Evolutionary conservation across 1,140 invertebrate species (phyloP).

Genomic region (Orius laevigatus): DNA sequence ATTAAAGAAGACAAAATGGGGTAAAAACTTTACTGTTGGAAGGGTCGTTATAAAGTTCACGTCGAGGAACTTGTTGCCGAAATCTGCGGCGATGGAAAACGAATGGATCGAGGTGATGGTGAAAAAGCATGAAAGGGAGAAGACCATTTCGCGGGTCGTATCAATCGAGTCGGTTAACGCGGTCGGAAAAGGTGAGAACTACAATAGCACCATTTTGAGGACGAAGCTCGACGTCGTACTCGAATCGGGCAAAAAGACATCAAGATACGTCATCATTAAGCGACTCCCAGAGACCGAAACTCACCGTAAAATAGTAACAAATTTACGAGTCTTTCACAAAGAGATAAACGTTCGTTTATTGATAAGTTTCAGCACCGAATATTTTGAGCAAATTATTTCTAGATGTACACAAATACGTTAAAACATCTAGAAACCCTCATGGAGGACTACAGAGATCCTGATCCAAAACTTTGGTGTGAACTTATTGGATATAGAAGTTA

Average conservation of each 20-base stretch:
- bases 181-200: slow-evolving; percentile 2
- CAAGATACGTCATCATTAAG: slow-evolving; percentile 1
- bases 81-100: not conserved
- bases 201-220: not conserved
- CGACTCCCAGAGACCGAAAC: not conserved
- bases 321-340: not conserved
- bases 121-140: not conserved
- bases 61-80: too few relatives aligned
- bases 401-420: not conserved
- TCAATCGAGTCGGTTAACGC: not conserved
- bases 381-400: not conserved
- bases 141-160: not conserved
- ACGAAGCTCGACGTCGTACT: not conserved
- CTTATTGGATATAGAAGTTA: slow-evolving; percentile 1
- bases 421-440: not conserved
- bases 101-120: slow-evolving; percentile 1
- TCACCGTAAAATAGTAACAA: not conserved
- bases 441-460: not conserved
- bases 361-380: too few relatives aligned
- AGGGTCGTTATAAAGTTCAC: too few relatives aligned
- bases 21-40: too few relatives aligned
- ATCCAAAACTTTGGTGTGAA: not conserved
- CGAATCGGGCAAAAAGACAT: not conserved
- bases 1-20: too few relatives aligned
- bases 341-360: not conserved